These are phyloP conservation scores for Ictalurus furcatus DNA, from an alignment of 2,113 vertebrate genomes.

Conservation along the genomic window DNA sequence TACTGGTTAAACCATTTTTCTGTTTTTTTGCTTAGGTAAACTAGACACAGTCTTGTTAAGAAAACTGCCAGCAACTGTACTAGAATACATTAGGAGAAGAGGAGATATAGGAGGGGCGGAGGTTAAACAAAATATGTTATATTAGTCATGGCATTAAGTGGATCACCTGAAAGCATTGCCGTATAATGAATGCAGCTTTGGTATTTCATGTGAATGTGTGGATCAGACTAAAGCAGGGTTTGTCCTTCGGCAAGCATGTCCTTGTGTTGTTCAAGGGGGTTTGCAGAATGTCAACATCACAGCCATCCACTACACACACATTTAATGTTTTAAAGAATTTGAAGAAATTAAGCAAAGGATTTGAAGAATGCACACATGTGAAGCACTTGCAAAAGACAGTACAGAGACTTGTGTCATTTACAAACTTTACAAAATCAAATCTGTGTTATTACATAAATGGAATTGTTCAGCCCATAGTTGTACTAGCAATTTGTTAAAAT, in stretches of 20 bases:
- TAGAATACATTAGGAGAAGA: not conserved
- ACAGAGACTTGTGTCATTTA: not conserved
- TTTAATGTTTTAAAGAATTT: conserved; percentile 17
- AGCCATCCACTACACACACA: not conserved
- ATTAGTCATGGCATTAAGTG: conserved; percentile 7
- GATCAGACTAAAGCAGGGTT: not conserved
- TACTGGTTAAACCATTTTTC: not conserved
- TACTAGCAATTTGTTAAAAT: not conserved
- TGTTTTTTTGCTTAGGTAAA: not conserved
- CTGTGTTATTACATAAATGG: not conserved
- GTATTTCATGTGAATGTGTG: conserved; percentile 34
- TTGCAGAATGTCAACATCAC: not conserved
- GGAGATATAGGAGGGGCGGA: not conserved
- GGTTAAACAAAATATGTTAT: conserved; percentile 8
- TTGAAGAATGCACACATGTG: not conserved
- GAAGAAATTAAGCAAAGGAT: not conserved
- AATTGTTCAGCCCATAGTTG: not conserved
- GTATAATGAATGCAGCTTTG: conserved; percentile 32
- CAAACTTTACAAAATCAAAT: not conserved
- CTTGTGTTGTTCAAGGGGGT: conserved; percentile 22
- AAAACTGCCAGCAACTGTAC: not conserved
- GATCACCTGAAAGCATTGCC: conserved; percentile 23
- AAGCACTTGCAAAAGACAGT: not conserved
- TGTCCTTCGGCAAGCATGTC: conserved; percentile 12
- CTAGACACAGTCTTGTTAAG: not conserved